Evolutionary conservation across 2,888 invertebrate genomes (phyloP).

Genomic region (Scaptomyza reducta): DNA sequence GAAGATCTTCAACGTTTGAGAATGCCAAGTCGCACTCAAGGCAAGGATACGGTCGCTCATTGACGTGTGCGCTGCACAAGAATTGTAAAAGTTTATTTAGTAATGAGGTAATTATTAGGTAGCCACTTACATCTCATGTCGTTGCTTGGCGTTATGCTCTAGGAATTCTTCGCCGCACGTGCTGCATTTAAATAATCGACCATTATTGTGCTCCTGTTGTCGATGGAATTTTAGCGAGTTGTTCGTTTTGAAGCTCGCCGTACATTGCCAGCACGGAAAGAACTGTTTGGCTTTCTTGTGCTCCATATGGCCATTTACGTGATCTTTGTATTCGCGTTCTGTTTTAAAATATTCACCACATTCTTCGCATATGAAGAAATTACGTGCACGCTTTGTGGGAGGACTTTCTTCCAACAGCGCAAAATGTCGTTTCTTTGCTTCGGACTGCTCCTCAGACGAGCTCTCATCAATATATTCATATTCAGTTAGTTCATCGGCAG

Average conservation of each 20-base stretch:
- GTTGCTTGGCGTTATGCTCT: slow-evolving; percentile 43
- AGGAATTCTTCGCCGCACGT: slow-evolving; percentile 52
- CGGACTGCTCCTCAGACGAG: background rate
- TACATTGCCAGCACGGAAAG: slow-evolving; percentile 53
- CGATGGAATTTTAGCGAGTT: slow-evolving; percentile 34
- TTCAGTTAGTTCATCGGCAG: background rate
- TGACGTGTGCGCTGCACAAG: slow-evolving; percentile 55
- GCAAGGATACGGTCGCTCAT: slow-evolving; percentile 71
- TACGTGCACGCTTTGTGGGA: slow-evolving; percentile 43
- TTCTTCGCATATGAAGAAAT: slow-evolving; percentile 67
- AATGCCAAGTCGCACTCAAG: slow-evolving; percentile 59
- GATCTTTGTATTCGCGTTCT: slow-evolving; percentile 39
- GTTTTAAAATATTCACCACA: slow-evolving; percentile 49
- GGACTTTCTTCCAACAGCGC: slow-evolving; percentile 27
- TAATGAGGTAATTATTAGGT: background rate
- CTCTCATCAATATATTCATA: background rate
- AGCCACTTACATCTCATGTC: slow-evolving; percentile 62
- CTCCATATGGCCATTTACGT: slow-evolving; percentile 30
- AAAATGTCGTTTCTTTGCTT: slow-evolving; percentile 29
- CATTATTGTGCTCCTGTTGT: slow-evolving; percentile 15
- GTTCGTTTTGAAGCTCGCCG: slow-evolving; percentile 37
- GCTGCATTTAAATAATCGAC: slow-evolving; percentile 43
- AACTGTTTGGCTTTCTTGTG: slow-evolving; percentile 31
- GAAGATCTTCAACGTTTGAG: slow-evolving; percentile 33
- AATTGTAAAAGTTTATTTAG: background rate